These are phyloP conservation scores for Fopius arisanus DNA, from an alignment of 1,140 invertebrate species.

Conservation along the genomic window DNA sequence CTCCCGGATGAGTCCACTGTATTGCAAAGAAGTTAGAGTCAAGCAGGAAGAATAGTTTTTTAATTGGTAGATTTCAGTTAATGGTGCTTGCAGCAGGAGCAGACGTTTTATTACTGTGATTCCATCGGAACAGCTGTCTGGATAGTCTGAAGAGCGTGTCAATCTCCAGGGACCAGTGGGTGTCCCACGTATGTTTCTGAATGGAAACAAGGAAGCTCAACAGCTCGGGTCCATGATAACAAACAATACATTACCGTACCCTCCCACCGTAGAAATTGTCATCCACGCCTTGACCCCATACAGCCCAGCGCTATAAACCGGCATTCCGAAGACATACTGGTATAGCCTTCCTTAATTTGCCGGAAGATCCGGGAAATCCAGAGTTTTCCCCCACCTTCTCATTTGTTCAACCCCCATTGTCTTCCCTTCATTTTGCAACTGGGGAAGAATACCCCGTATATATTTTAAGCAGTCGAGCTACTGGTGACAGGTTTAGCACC, in stretches of 20 bases:
- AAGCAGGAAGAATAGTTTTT: background rate
- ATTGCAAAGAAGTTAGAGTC: background rate
- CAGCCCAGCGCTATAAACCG: constrained; percentile 44
- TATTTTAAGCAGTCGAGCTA: constrained; percentile 27
- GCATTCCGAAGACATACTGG: constrained; percentile 36
- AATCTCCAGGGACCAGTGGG: constrained; percentile 6
- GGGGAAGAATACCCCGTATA: constrained; percentile 19
- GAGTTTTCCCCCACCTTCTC: background rate
- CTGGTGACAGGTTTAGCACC: constrained; percentile 48
- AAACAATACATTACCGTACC: constrained; percentile 8
- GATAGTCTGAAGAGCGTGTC: constrained; percentile 8
- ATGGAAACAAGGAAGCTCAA: background rate
- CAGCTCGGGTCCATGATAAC: constrained; percentile 21
- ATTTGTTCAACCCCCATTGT: background rate
- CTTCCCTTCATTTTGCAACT: background rate
- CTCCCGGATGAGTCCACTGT: too few relatives aligned
- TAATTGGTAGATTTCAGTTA: background rate
- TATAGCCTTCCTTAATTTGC: constrained; percentile 44
- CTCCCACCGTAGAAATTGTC: constrained; percentile 41
- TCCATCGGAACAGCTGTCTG: background rate
- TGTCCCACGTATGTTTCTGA: background rate
- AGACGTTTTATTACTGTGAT: constrained; percentile 11
- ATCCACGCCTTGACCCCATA: constrained; percentile 40
- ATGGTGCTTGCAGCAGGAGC: background rate
- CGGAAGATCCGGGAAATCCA: constrained; percentile 20